A percentile compares a stretch with the other conserved stretches of the same genome.
Evolutionary conservation across 2,113 vertebrate genomes (phyloP).

Genomic region (Ciconia boyciana): DNA sequence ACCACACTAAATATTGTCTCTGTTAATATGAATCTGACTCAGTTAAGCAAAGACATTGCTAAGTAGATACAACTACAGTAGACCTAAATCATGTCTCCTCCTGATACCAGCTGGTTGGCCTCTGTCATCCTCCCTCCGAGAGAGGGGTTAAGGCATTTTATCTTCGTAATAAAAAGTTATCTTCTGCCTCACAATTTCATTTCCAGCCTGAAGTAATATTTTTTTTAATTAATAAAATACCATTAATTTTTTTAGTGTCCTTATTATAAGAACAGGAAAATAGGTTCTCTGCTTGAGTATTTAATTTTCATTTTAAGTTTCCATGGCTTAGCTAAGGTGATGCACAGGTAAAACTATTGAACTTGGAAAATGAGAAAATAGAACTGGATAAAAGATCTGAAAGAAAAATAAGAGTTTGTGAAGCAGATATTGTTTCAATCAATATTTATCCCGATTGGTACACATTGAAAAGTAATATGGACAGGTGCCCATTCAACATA

Average conservation of each 20-base stretch:
- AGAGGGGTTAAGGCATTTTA: neutral
- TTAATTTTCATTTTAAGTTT: neutral
- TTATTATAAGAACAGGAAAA: neutral
- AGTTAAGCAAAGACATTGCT: neutral
- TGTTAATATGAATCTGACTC: neutral
- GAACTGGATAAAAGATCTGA: neutral
- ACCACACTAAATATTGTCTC: neutral
- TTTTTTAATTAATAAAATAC: neutral
- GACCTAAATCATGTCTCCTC: neutral
- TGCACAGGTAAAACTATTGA: neutral
- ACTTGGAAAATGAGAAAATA: neutral
- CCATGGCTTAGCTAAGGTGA: neutral
- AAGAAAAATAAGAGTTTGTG: neutral
- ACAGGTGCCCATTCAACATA: neutral
- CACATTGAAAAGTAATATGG: accelerated
- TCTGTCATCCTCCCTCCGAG: neutral
- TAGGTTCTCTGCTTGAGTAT: neutral
- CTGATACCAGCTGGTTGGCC: neutral
- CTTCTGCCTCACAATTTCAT: neutral
- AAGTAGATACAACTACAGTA: neutral
- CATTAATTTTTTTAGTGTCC: neutral
- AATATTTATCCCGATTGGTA: neutral
- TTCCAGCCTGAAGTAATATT: neutral
- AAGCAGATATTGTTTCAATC: neutral
- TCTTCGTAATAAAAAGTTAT: neutral